Conservation (phyloP, 1,140 invertebrate species). For the Physella acuta region DNA sequence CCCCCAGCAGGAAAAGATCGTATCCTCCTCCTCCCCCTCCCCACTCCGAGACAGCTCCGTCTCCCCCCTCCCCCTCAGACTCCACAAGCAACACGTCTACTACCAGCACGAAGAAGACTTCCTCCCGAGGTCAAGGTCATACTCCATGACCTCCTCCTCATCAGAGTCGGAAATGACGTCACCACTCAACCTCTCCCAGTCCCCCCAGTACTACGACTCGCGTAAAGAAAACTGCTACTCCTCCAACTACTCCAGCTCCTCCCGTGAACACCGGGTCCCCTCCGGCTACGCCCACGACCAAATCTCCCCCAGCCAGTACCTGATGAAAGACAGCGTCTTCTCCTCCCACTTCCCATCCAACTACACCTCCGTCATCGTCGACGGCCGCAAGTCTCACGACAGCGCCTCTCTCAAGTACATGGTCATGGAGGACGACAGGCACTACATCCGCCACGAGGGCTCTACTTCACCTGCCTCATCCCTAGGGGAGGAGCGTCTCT, state of each 20-base stretch:
- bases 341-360: background rate
- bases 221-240: background rate
- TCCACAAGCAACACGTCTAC: constrained; percentile 1
- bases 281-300: background rate
- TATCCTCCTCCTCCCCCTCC: background rate
- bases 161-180: constrained; percentile 20
- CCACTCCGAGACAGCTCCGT: background rate
- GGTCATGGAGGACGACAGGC: constrained; percentile 14
- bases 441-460: constrained; percentile 12
- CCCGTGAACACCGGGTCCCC: background rate
- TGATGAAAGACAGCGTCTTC: background rate
- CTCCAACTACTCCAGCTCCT: background rate
- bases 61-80: constrained; percentile 2
- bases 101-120: background rate
- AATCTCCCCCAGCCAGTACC: background rate
- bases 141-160: constrained; percentile 21
- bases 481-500: constrained; percentile 19
- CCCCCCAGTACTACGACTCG: constrained; percentile 12
- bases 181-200: constrained; percentile 24
- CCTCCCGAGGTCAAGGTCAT: constrained; percentile 1
- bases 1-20: background rate
- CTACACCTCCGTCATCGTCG: constrained; percentile 12
- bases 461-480: constrained; percentile 17
- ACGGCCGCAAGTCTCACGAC: background rate
- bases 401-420: constrained; percentile 12